Base-by-base conservation (phyloP, 2,888 invertebrate species). In the Ochropleura plecta region DNA sequence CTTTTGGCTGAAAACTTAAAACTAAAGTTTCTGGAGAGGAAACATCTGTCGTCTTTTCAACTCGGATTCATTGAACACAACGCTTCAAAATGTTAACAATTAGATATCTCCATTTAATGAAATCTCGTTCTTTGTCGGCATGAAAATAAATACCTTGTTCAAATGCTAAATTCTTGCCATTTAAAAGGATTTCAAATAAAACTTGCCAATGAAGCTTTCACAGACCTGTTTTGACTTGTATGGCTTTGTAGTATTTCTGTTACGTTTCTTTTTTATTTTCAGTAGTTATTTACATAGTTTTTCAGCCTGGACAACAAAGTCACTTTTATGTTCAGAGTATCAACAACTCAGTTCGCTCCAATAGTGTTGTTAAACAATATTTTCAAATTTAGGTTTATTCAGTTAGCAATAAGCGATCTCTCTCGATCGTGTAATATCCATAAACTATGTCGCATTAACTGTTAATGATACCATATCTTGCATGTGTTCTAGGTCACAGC, bases 21-120 rank as follows among this genome's bases (percentile, higher is more conserved):
- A 84, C 80, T 81, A 70, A 86, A 86, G 83, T 84, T 85, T 83
- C 83, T 85, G 76, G 79, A 78, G 78, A 83, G 84, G 90, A 88
- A 90, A 90, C 90, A 90, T 89, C 90, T 90, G 90, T 89, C 89
- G 89, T 86, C 86, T 87, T 88, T 89, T 87, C 84, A 87, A 88
- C 86, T 89, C 83, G 84, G 78, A 89, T 89, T 87, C 88, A 85
- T 87, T 86, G 86, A 85, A 85, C 86, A 84, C 84, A 75, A 85
- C 79, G 86, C 85, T 88, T 81, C 73, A 82, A 88, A 79, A 83
- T 78, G 78, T 83, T 85, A 76, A 86, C 84, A 87, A 86, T 81
- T 86, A 68, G 42, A 14, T 49, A 81, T 80, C 73, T 76, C 75
- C 70, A 49, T 85, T 82, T 77, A 86, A 83, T 86, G 76, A 86